Evolutionary conservation across 2,888 invertebrate species (phyloP), one percentile per base, ranked within the genome.

Genomic region (Digitonthophagus gazella): DNA sequence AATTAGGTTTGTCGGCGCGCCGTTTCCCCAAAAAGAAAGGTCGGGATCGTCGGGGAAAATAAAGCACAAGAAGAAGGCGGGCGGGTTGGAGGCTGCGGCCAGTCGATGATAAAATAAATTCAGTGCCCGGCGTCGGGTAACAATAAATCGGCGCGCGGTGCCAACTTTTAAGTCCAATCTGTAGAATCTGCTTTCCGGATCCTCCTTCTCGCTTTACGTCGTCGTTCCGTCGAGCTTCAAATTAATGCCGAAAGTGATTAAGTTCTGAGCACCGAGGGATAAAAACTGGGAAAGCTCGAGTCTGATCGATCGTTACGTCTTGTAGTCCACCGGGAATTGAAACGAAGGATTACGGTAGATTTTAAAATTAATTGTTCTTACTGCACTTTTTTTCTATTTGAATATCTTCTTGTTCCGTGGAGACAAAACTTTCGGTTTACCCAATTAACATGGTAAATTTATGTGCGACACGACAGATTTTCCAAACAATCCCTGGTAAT

Each of bases 221-320:
- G n/a, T n/a, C 28, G 28, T 44, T 63, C 64, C 58, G 14, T 15
- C 65, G 66, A 69, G 61, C 54, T 67, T 67, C 57, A 69, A 67
- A 67, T 67, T 69, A 66, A 66, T 66, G 63, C 58, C 28, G 68
- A 68, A 68, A 65, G 65, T 64, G 56, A 66, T 66, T 69, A 67
- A 57, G 20, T 69, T 22, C 54, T 15, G 18, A 44, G 19, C 28
- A 44, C 28, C 11, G 8, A 44, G 28, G 28, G 28, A 44, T 11
- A 44, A 44, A 44, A 44, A 22, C 4, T 4, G 11, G 11, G 28
- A 44, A 44, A 44, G 22, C 28, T 44, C 28, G 11, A 44, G 28
- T 11, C 11, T 44, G 28, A 44, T 44, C 28, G 28, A 44, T 44
- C 28, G 28, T 44, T 44, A 44, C 28, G 28, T 44, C 28, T 44